Conservation (phyloP, 2,113 vertebrate species). For the Malurus melanocephalus region DNA sequence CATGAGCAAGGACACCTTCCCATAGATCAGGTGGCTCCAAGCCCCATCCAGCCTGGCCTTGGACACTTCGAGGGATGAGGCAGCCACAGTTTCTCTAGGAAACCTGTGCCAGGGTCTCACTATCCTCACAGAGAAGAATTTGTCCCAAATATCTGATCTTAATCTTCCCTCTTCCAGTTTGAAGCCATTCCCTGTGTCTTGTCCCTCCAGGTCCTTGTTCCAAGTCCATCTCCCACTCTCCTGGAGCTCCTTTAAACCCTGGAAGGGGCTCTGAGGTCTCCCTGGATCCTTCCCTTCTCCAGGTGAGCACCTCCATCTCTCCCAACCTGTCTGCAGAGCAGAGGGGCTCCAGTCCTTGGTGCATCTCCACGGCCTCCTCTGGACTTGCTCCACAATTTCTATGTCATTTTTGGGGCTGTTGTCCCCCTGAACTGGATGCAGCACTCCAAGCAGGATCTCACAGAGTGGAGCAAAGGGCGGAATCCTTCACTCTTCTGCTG, state of each 20-base stretch:
- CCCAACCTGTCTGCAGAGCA: background rate
- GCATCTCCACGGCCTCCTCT: fast-evolving
- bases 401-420: fast-evolving
- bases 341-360: background rate
- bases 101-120: no score
- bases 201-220: background rate
- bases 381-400: fast-evolving
- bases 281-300: fast-evolving
- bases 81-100: background rate
- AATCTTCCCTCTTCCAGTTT: fast-evolving
- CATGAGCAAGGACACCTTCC: fast-evolving
- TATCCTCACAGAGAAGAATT: no score
- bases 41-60: background rate
- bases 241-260: background rate
- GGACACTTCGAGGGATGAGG: background rate
- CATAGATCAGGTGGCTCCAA: background rate
- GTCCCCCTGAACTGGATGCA: background rate
- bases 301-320: background rate
- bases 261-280: background rate
- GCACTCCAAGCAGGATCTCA: background rate
- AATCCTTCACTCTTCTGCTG: background rate
- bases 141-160: background rate
- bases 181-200: background rate
- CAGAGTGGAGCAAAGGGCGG: background rate
- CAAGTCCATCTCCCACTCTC: background rate